Base-by-base conservation (phyloP, 2,797 vertebrate species). In the Momotus momota region DNA sequence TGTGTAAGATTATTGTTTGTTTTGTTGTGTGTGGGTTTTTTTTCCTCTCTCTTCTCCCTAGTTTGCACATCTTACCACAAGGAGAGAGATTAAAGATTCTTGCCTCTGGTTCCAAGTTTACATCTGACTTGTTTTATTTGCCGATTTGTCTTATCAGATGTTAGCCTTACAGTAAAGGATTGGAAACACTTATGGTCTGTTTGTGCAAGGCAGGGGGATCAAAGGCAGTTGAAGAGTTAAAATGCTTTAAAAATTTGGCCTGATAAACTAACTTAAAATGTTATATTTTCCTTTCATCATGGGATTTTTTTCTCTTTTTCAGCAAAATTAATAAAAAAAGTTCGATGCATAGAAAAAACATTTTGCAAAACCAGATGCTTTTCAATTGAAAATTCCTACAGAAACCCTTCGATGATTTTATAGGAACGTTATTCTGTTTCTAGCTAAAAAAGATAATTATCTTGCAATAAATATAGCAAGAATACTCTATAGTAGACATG, bases 391-490 rank as follows among this genome's bases (percentile, higher is more conserved):
- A 80, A 31, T 78, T 95, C 79, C 41, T 62, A 33, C 49, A 88
- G 54, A 83, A 81, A 69, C 4, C 7, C 9, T 86, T 88, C 6
- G 4, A 74, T 74, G 40, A 82, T 86, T 86, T 86, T 87, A 51
- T 52, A 65, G 46, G 66, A 94, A 61, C 14, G 38, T 61, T 95
- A 91, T 81, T 94, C 80, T 86, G 41, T 43, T 86, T 83, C 61
- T 84, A 72, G 57, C n/a, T 84, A 31, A 83, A 81, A 86, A 23
- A 90, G 23, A 82, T 90, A 88, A 95, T 95, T 92, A 81, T 95
- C 69, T 81, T 67, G 73, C 80, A 95, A 86, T 93, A 95, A 95
- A 86, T 88, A 94, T 88, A 94, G 70, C 58, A 55, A 58, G n/a
- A 69, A 57, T 75, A 69, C 26, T 84, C 22, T 70, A 41, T 46